phyloP scores from a whole-genome alignment of 2,888 invertebrate genomes.

The Gerris lacustris region DNA sequence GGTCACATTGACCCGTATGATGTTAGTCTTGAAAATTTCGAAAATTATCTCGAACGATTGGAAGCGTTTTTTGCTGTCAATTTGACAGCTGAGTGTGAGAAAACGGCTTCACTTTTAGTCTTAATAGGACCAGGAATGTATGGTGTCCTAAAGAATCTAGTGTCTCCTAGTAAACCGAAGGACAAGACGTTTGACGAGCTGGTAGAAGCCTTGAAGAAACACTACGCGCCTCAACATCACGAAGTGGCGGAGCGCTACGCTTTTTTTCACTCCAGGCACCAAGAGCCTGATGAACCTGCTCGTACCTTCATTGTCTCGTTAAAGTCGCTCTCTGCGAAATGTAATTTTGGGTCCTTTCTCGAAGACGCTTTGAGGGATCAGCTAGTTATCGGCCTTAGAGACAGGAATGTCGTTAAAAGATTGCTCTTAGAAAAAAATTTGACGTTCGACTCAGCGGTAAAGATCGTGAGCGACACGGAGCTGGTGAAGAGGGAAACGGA shows the following conservation, averaged over 20 bases:
- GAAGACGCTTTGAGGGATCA: conserved; percentile 20
- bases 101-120: conserved; percentile 17
- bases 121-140: conserved; percentile 20
- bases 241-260: conserved; percentile 18
- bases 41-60: not conserved
- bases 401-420: conserved; percentile 5
- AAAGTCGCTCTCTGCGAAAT: conserved; percentile 15
- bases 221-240: conserved; percentile 16
- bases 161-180: conserved; percentile 15
- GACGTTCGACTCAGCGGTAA: conserved; percentile 8
- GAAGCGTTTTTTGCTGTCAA: conserved; percentile 16
- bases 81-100: conserved; percentile 13
- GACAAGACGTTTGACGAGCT: conserved; percentile 14
- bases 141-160: conserved; percentile 19
- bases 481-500: conserved; percentile 4
- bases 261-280: conserved; percentile 18
- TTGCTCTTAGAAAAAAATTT: conserved; percentile 10
- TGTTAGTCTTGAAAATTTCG: not conserved
- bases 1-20: conserved; percentile 12
- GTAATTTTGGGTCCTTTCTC: conserved; percentile 18
- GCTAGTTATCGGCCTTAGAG: conserved; percentile 17
- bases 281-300: conserved; percentile 16
- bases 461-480: conserved; percentile 7
- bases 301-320: conserved; percentile 18
- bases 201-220: conserved; percentile 5